These are phyloP conservation scores for Lepus timidus DNA, from an alignment of 2,113 vertebrate species.

Conservation along the genomic window DNA sequence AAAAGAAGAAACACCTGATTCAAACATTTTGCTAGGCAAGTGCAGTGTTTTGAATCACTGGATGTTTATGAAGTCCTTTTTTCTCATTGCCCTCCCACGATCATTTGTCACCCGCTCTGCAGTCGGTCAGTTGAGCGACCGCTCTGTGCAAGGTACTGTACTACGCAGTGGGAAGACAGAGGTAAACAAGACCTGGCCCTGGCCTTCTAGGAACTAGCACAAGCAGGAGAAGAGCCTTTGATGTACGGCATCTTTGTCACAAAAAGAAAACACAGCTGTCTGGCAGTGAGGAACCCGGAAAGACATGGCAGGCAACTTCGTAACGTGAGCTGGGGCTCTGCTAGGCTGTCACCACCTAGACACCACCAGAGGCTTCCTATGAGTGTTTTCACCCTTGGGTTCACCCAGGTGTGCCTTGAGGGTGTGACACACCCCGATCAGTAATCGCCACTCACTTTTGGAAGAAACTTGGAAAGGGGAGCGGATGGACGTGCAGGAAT, in stretches of 20 bases:
- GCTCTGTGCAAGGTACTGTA: neutral
- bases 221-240: slow-evolving; percentile 24
- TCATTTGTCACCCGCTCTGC: neutral
- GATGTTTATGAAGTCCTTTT: slow-evolving; percentile 40
- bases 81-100: neutral
- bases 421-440: neutral
- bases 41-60: slow-evolving; percentile 4
- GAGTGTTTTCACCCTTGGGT: neutral
- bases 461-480: neutral
- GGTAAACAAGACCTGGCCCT: neutral
- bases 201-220: neutral
- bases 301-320: neutral
- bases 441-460: neutral
- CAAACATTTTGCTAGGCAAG: slow-evolving; percentile 44
- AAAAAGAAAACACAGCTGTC: neutral
- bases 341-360: neutral
- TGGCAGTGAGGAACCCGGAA: neutral
- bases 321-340: neutral
- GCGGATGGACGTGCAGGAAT: rapidly evolving
- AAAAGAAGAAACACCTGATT: neutral
- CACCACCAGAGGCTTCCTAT: neutral
- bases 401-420: neutral
- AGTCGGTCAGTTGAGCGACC: neutral
- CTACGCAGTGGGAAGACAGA: neutral
- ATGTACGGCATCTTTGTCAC: slow-evolving; percentile 20